A percentile compares a stretch with the other conserved stretches of the same genome.
Evolutionary conservation across 2,888 invertebrate genomes (phyloP).

Genomic region (Rhopalosiphum nymphaeae): DNA sequence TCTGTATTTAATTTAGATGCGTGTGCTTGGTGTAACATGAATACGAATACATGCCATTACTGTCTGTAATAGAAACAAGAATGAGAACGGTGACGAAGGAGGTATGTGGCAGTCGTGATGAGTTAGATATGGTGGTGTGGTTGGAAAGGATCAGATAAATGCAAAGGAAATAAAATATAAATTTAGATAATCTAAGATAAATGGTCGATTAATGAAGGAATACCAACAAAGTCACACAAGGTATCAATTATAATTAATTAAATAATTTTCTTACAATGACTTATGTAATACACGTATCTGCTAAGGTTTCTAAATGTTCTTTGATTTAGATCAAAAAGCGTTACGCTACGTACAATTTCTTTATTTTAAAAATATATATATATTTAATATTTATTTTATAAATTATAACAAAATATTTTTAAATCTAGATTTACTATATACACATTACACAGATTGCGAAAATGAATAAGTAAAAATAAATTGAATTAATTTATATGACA

Average conservation of each 20-base stretch:
- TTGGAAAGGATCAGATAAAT: neutral
- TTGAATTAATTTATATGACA: neutral
- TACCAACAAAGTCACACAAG: neutral
- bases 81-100: neutral
- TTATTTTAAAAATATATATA: neutral
- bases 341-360: neutral
- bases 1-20: conserved; percentile 1
- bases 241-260: neutral
- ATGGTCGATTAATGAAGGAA: neutral
- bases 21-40: neutral
- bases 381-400: neutral
- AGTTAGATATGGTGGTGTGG: neutral
- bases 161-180: neutral
- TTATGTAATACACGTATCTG: neutral
- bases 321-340: neutral
- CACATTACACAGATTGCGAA: neutral
- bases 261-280: neutral
- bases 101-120: neutral
- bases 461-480: neutral
- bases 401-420: neutral
- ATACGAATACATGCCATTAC: neutral
- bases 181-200: neutral
- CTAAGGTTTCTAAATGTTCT: neutral
- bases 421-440: neutral
- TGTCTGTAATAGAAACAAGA: neutral